Base-by-base conservation (phyloP, 53 echinoderm and acorn worm species). In the Pentamera pediparva region DNA sequence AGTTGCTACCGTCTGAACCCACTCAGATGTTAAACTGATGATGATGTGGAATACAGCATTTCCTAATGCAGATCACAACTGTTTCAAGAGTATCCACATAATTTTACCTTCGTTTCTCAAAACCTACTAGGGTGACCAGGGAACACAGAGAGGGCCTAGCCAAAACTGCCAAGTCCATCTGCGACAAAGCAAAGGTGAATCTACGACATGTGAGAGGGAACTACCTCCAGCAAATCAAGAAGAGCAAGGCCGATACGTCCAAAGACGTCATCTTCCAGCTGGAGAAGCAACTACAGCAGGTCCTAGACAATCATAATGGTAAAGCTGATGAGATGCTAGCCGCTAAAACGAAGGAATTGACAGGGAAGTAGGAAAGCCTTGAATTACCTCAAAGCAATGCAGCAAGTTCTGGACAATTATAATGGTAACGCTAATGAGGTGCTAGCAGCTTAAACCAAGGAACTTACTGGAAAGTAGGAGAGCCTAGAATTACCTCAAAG, bases 91-190 rank as follows among this genome's bases (percentile, higher is more conserved):
- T n/a, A n/a, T n/a, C n/a, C n/a, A n/a, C n/a, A 2, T 45, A 45
- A 2, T 13, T 45, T 45, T 13, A 45, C 47, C 25, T 5, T 52
- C 25, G 19, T 6, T 52, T 15, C 5, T 51, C 15, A 6, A 11
- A 21, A 6, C 15, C 25, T 52, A 25, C 32, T 80, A 95, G 96
- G 80, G 89, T 95, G 0, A 95, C 90, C 10, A 90, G 88, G 40
- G 90, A 95, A 31, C 96, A 95, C 60, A 62, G 96, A 36, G 96
- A 90, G 70, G 80, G 77, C 20, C 88, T 95, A 39, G 88, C 85
- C 39, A 95, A 91, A 64, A 58, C 82, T 10, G 96, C 96, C 32
- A 95, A 95, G 62, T 74, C 54, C 24, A 61, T 88, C 78, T 90
- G 90, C 40, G 90, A 95, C 38, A 91, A 88, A 48, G 81, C 90